Evolutionary conservation across 2,113 vertebrate genomes (phyloP).

Genomic region (Andinoacara biseriatus): DNA sequence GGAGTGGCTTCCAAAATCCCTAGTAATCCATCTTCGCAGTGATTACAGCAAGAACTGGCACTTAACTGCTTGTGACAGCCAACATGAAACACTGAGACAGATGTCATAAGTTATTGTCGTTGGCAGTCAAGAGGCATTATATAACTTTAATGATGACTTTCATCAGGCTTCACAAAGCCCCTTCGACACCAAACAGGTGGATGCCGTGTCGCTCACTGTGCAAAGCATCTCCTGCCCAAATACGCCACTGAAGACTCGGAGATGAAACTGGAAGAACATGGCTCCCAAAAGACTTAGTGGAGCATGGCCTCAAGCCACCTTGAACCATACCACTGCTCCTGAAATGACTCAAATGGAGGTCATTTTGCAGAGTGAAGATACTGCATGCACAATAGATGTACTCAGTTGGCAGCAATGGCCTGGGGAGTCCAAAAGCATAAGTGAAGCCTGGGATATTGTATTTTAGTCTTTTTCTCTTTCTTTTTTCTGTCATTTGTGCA

Average conservation of each 20-base stretch:
- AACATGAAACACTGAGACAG: constrained; percentile 66
- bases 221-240: constrained; percentile 3
- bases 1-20: constrained; percentile 60
- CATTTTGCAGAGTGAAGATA: constrained; percentile 47
- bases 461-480: constrained; percentile 24
- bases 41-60: constrained; percentile 55
- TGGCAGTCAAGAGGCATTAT: constrained; percentile 68
- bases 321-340: constrained; percentile 52
- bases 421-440: constrained; percentile 35
- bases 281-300: constrained; percentile 52
- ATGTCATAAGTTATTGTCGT: constrained; percentile 73
- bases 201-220: not conserved
- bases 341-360: constrained; percentile 71
- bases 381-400: constrained; percentile 52
- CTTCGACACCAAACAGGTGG: constrained; percentile 22
- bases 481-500: constrained; percentile 2
- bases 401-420: constrained; percentile 46
- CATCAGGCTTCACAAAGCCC: constrained; percentile 59
- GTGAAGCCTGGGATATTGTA: constrained; percentile 27
- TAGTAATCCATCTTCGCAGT: constrained; percentile 56
- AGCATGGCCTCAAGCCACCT: constrained; percentile 59
- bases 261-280: constrained; percentile 42
- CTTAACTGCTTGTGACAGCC: constrained; percentile 68
- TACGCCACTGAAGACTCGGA: constrained; percentile 18
- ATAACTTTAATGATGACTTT: constrained; percentile 77